Base-by-base conservation (phyloP, 1,140 invertebrate genomes). In the Zaprionus inermis region DNA sequence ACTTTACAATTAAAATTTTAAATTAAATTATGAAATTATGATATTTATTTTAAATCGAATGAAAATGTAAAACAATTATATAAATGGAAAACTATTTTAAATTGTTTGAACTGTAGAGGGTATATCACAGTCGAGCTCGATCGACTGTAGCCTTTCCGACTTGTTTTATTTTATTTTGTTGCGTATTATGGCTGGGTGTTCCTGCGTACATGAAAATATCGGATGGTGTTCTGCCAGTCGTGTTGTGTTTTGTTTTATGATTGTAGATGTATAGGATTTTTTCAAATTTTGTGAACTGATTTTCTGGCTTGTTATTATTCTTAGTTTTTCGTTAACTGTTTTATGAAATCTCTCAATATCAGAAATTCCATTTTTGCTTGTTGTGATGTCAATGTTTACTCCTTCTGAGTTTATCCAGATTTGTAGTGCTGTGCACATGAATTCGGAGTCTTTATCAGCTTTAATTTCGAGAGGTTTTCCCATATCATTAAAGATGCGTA, bases 161-260 rank as follows among this genome's bases (percentile, higher is more conserved):
- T n/a, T n/a, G n/a, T 9, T 9, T 1, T n/a, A 12, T 20, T 22
- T 52, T 52, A 24, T 55, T 64, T 38, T 20, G 11, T 36, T 51
- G 65, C 36, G 44, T 32, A 0, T 66, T 11, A 38, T 61, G 49
- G 0, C 22, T 7, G 1, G 41, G 60, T 0, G 32, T 34, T 34
- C 55, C 69, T 58, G 61, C 63, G 5, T 49, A 63, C 18, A 63
- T 1, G 5, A 51, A 63, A n/a, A 63, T 70, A 1, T 70, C 52
- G 28, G 67, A 18, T 49, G 57, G 34, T n/a, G 30, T 56, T 32
- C 30, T 51, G 32, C 32, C 32, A 10, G 69, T 58, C 0, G 60
- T 12, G 12, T 54, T 58, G 16, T 66, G 46, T 58, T 28, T 59
- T 1, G 34, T 72, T 56, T 71, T 63, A n/a, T n/a, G 46, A n/a